Conservation (phyloP, 2,113 vertebrate genomes). For the Antechinus flavipes region DNA sequence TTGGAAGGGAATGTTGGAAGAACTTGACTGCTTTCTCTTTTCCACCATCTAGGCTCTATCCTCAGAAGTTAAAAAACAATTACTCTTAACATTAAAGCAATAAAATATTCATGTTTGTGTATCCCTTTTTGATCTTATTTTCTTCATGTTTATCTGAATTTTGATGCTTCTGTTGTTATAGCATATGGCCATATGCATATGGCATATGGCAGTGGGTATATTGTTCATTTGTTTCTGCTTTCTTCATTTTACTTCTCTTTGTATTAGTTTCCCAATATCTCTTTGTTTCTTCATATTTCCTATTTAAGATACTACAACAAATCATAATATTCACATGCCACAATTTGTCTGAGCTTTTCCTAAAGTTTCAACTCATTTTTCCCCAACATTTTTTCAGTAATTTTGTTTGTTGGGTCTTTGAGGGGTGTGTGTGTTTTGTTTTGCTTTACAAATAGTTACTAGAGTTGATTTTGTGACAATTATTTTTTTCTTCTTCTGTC, state of each 20-base stretch:
- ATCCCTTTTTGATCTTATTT: background rate
- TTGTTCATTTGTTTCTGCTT: background rate
- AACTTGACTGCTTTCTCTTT: background rate
- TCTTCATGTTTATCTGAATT: background rate
- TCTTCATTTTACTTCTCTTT: background rate
- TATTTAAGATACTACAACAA: background rate
- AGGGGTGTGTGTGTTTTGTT: background rate
- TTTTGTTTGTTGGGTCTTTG: background rate
- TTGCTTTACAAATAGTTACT: background rate
- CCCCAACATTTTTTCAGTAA: background rate
- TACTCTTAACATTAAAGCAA: background rate
- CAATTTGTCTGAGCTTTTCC: background rate
- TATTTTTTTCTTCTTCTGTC: background rate
- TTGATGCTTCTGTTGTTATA: background rate
- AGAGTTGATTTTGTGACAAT: background rate
- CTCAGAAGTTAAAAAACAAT: background rate
- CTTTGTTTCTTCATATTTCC: background rate
- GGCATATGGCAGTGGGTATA: background rate
- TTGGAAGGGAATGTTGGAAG: background rate
- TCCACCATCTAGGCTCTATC: background rate
- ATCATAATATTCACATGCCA: background rate
- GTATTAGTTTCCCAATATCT: background rate
- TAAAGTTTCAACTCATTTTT: background rate
- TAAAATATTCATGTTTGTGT: background rate
- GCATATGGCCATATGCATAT: background rate